Evolutionary conservation across 2,113 vertebrate genomes (phyloP), one percentile per base, ranked within the genome.

Genomic region (Chlorodrepanis virens): DNA sequence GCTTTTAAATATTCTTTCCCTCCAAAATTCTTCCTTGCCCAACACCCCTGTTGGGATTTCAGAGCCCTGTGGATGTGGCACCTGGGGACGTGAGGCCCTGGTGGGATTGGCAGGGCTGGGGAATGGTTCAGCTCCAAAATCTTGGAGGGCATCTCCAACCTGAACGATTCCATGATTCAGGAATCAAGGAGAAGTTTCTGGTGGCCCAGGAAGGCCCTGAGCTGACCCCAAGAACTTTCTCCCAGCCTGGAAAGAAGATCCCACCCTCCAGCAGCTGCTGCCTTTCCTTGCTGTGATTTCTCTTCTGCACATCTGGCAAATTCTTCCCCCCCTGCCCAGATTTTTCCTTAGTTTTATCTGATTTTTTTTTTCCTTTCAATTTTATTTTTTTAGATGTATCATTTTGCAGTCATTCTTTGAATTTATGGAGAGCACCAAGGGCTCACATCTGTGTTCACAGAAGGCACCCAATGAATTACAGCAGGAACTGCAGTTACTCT

Each of bases 51-150:
- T 18, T 40, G 52, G 35, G 31, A 39, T n/a, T 52, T 29, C 8
- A 45, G 39, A 37, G 37, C n/a, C 0, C 0, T 9, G 27, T 11
- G 37, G 42, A 11, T 27, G 50, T 13, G 50, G 31, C 50, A 42
- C 35, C 1, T 12, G 59, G 47, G 54, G 33, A 28, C 28, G 2
- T 0, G n/a, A 21, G 6, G 12, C 35, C 39, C 23, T 2, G 17
- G 7, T 56, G 69, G 50, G 40, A 29, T 15, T 28, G 29, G 29
- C 54, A 53, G 33, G 2, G 14, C 22, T 54, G 57, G 57, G n/a
- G 16, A 63, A 29, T 5, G 28, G 15, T 2, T 45, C 19, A 31
- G 27, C 14, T 27, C 44, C 50, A 23, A 9, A 12, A 35, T 9
- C 21, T 10, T 27, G 42, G 50, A 57, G 35, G 9, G 25, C 3